Evolutionary conservation across 2,888 invertebrate genomes (phyloP).

Genomic region (Syritta pipiens): DNA sequence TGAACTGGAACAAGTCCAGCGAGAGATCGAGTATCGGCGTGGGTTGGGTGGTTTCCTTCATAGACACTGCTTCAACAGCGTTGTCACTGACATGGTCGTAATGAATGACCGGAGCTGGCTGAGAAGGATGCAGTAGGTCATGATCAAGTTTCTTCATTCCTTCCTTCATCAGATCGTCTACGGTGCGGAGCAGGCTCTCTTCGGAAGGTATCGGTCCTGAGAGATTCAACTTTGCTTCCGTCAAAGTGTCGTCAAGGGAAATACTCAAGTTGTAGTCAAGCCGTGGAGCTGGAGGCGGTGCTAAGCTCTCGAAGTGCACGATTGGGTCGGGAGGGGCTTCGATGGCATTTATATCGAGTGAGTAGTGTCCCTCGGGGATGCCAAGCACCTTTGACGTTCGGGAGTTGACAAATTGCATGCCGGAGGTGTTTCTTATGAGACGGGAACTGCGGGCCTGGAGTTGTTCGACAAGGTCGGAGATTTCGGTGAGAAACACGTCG

Average conservation of each 20-base stretch:
- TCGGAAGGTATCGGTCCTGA: conserved; percentile 78
- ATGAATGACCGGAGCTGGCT: conserved; percentile 71
- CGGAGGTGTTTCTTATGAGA: conserved; percentile 77
- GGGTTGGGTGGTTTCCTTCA: conserved; percentile 75
- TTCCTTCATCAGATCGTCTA: conserved; percentile 75
- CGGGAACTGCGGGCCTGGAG: conserved; percentile 76
- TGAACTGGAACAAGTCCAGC: conserved; percentile 78
- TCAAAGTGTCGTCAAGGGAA: conserved; percentile 77
- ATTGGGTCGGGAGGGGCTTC: conserved; percentile 74
- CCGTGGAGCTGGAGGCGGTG: conserved; percentile 67
- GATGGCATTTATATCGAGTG: conserved; percentile 76
- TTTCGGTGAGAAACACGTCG: conserved; percentile 76
- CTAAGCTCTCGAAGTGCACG: conserved; percentile 64
- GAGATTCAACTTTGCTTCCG: conserved; percentile 77
- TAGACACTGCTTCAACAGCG: conserved; percentile 77
- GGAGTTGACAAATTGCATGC: conserved; percentile 76
- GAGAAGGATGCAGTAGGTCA: conserved; percentile 48
- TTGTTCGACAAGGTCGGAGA: conserved; percentile 77
- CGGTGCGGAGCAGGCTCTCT: conserved; percentile 77
- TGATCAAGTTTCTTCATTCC: conserved; percentile 72
- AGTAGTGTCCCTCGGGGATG: conserved; percentile 79
- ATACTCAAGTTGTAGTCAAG: conserved; percentile 77
- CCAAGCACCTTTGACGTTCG: conserved; percentile 76
- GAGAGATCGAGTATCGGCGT: conserved; percentile 76
- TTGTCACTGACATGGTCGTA: conserved; percentile 79